phyloP scores from a whole-genome alignment of 1,140 invertebrate genomes.

The Drosophila asahinai region DNA sequence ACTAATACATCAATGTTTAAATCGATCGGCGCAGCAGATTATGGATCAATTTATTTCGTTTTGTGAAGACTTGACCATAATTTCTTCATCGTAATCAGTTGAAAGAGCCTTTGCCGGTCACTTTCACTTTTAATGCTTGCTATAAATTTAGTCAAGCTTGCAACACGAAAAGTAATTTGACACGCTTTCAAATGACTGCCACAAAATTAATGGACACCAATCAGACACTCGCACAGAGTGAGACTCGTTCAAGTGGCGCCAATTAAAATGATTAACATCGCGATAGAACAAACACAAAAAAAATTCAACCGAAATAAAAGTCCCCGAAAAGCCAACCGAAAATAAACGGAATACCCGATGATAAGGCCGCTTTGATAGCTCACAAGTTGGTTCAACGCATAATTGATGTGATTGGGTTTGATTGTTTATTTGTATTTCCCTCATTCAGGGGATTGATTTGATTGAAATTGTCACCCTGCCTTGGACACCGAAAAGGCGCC shows the following conservation, averaged over 20 bases:
- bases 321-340: conserved; percentile 23
- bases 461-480: conserved; percentile 42
- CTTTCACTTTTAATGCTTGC: conserved; percentile 62
- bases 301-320: conserved; percentile 37
- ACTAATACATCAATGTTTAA: not conserved
- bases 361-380: conserved; percentile 65
- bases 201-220: conserved; percentile 72
- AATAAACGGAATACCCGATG: conserved; percentile 50
- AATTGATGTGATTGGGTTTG: conserved; percentile 83
- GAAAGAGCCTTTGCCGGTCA: conserved; percentile 55
- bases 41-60: conserved; percentile 15
- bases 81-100: conserved; percentile 53
- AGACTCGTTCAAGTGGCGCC: conserved; percentile 70
- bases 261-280: conserved; percentile 82
- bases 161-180: conserved; percentile 76
- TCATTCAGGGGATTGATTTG: conserved; percentile 47
- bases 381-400: conserved; percentile 71
- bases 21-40: conserved; percentile 23
- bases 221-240: conserved; percentile 47
- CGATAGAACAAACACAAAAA: conserved; percentile 55
- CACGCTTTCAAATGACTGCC: conserved; percentile 75
- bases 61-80: conserved; percentile 16
- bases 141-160: conserved; percentile 47
- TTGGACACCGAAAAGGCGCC: conserved; percentile 44
- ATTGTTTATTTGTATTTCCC: conserved; percentile 76